Conservation (phyloP, 2,113 vertebrate species). For the Lophochroa leadbeateri region DNA sequence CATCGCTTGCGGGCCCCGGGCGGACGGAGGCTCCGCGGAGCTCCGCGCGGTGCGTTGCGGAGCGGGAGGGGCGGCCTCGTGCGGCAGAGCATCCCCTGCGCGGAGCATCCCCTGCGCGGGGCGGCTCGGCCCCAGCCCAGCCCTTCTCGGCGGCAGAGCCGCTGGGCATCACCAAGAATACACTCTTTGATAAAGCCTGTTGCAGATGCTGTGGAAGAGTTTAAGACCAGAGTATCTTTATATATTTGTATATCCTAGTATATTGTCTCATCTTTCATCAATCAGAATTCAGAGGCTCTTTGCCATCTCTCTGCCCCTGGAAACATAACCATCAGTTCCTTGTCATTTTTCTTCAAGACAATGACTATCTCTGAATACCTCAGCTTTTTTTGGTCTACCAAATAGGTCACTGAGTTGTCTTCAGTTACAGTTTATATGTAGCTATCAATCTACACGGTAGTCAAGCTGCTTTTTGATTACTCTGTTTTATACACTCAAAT, state of each 20-base stretch:
- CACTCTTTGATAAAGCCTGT: background rate
- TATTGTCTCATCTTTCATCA: background rate
- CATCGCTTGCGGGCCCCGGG: no score
- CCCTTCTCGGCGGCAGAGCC: no score
- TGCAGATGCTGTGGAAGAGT: background rate
- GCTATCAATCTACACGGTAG: background rate
- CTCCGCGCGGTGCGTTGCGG: no score
- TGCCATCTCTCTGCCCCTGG: background rate
- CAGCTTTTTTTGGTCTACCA: background rate
- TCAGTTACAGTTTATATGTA: background rate
- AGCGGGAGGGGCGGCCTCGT: no score
- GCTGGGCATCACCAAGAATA: background rate
- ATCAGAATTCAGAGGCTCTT: background rate
- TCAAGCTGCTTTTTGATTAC: background rate
- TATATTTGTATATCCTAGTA: background rate
- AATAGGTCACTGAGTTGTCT: background rate
- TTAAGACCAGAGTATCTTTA: background rate
- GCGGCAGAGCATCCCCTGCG: no score
- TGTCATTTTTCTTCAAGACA: background rate
- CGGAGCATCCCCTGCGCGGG: no score
- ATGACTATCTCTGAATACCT: background rate
- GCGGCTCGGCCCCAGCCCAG: no score
- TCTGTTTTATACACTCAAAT: background rate
- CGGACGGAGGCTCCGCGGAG: no score
- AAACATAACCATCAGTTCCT: background rate